A percentile compares a stretch with the other conserved stretches of the same genome.
Evolutionary conservation across 2,888 invertebrate species (phyloP).

Genomic region (Catocala nupta): DNA sequence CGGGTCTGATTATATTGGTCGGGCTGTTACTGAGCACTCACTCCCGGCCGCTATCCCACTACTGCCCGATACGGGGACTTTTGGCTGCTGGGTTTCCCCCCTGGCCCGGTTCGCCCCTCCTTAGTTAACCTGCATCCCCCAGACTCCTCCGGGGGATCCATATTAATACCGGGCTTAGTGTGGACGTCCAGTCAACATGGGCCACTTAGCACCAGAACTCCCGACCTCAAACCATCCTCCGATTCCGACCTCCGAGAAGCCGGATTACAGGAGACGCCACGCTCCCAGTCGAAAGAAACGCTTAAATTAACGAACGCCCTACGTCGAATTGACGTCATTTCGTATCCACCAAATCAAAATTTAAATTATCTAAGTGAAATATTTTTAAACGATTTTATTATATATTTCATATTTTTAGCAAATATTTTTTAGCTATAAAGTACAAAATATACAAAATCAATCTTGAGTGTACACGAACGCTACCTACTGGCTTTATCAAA

Average conservation of each 20-base stretch:
- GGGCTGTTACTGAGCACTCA: slow-evolving; percentile 96
- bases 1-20: slow-evolving; percentile 86
- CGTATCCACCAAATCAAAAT: too few species aligned
- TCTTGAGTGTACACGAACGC: too few species aligned
- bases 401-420: too few species aligned
- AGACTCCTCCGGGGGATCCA: slow-evolving; percentile 96
- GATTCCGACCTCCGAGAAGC: slow-evolving; percentile 97
- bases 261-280: slow-evolving; percentile 99
- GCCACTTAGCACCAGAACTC: slow-evolving; percentile 77
- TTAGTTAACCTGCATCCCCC: slow-evolving; percentile 93
- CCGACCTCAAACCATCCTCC: slow-evolving; percentile 96
- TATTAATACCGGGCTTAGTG: slow-evolving; percentile 99
- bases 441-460: too few species aligned
- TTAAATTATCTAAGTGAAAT: too few species aligned
- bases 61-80: slow-evolving; percentile 99
- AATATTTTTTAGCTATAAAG: too few species aligned
- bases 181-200: slow-evolving; percentile 95
- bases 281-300: slow-evolving; percentile 91
- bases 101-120: slow-evolving; percentile 99
- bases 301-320: too few species aligned
- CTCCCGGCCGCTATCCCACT: slow-evolving; percentile 99
- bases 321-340: too few species aligned
- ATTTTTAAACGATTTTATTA: too few species aligned
- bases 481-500: too few species aligned
- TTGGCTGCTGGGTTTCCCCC: slow-evolving; percentile 99